Percentiles rank a stretch among this genome's conserved stretches.
phyloP scores from a whole-genome alignment of 2,797 vertebrate species.

The Phrynocephalus vlangalii region DNA sequence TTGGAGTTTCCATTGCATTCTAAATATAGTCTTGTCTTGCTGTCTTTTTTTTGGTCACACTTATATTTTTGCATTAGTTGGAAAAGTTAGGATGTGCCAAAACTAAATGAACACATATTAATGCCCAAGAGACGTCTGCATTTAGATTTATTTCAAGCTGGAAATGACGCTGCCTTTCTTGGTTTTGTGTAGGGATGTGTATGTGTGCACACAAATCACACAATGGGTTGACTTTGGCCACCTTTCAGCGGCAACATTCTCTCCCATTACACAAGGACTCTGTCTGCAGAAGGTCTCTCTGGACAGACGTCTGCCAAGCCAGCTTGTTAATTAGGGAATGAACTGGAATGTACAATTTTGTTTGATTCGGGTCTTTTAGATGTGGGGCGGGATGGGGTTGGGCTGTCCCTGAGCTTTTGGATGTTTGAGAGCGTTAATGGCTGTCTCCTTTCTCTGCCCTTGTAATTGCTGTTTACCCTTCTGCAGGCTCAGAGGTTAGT shows the following conservation, averaged over 20 bases:
- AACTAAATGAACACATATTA: conserved; percentile 58
- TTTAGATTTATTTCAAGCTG: conserved; percentile 69
- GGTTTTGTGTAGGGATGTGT: conserved; percentile 44
- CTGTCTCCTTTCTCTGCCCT: conserved; percentile 69
- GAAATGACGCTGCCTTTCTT: conserved; percentile 65
- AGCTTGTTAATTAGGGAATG: conserved; percentile 67
- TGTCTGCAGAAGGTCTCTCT: conserved; percentile 63
- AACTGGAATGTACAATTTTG: conserved; percentile 62
- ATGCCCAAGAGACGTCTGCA: conserved; percentile 66
- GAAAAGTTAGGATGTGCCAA: conserved; percentile 63
- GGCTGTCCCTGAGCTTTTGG: conserved; percentile 66
- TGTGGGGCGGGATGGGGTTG: conserved; percentile 56
- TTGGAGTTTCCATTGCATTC: background rate
- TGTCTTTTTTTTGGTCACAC: conserved; percentile 30
- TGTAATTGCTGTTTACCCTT: conserved; percentile 73
- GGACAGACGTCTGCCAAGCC: conserved; percentile 63
- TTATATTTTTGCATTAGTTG: conserved; percentile 54
- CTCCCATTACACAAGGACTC: conserved; percentile 59
- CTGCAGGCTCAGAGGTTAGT: conserved; percentile 67
- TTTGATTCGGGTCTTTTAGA: conserved; percentile 70
- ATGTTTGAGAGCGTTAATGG: conserved; percentile 70
- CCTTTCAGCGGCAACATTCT: conserved; percentile 65
- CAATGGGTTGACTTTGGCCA: conserved; percentile 70
- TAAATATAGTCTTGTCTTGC: conserved; percentile 43
- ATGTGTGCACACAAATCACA: conserved; percentile 52